A percentile compares a stretch with the other conserved stretches of the same genome.
These are phyloP conservation scores for silkworm (Bombyx mori) DNA, from an alignment of 1,140 invertebrate genomes.

Conservation along the genomic window ASM3026992v2 NC_085128.1:12410001-12410500, in stretches of 20 bases:
- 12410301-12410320: background rate
- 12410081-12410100: too few species aligned
- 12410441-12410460: slow-evolving; percentile 22
- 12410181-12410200: too few species aligned
- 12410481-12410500: slow-evolving; percentile 13
- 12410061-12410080: too few species aligned
- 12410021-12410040: too few species aligned
- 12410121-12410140: too few species aligned
- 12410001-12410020: too few species aligned
- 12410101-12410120: too few species aligned
- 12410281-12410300: background rate
- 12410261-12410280: slow-evolving; percentile 2
- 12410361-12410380: slow-evolving; percentile 13
- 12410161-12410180: too few species aligned
- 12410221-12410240: slow-evolving; percentile 1
- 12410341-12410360: slow-evolving; percentile 11
- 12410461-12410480: slow-evolving; percentile 24
- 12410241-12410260: slow-evolving; percentile 4
- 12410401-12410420: slow-evolving; percentile 32
- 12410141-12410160: too few species aligned
- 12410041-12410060: too few species aligned
- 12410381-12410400: slow-evolving; percentile 34
- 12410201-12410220: too few species aligned
- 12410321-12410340: slow-evolving; percentile 5
- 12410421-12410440: slow-evolving; percentile 38